phyloP scores from a whole-genome alignment of 1,140 invertebrate genomes.

The Drosophila seguyi region DNA sequence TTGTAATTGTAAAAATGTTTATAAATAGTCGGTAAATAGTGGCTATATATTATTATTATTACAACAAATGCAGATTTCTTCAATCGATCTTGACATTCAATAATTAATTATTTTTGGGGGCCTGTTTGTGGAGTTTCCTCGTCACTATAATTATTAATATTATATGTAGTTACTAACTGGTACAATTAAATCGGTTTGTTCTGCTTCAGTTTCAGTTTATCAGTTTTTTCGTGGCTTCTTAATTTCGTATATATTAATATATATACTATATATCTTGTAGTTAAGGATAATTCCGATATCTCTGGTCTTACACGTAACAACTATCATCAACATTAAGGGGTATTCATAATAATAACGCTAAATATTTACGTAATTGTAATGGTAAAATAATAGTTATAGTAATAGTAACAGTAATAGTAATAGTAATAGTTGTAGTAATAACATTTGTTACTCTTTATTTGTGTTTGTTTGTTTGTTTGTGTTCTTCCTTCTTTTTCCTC shows the following conservation, averaged over 20 bases:
- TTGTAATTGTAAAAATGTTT: constrained; percentile 37
- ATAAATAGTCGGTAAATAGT: constrained; percentile 47
- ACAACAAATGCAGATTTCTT: constrained; percentile 58
- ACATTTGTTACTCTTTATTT: constrained; percentile 55
- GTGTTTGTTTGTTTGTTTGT: constrained; percentile 17
- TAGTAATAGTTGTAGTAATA: constrained; percentile 30
- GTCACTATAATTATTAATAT: constrained; percentile 7
- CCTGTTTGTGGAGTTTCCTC: constrained; percentile 8
- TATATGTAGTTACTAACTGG: constrained; percentile 14
- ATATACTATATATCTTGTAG: background rate
- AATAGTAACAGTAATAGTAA: background rate
- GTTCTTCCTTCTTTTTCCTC: constrained; percentile 5
- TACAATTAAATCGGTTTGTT: constrained; percentile 36
- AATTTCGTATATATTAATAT: no score
- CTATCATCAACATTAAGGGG: constrained; percentile 43
- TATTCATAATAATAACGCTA: constrained; percentile 34
- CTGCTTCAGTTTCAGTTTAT: constrained; percentile 15
- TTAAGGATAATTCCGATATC: constrained; percentile 19
- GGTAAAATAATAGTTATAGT: constrained; percentile 24
- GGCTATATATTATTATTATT: constrained; percentile 12
- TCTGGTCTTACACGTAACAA: constrained; percentile 41
- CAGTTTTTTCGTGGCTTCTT: constrained; percentile 21
- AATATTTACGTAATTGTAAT: constrained; percentile 29
- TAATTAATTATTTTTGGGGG: background rate
- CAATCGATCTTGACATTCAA: constrained; percentile 17